Conservation (phyloP, 2,888 invertebrate genomes). For the Hyalella azteca region DNA sequence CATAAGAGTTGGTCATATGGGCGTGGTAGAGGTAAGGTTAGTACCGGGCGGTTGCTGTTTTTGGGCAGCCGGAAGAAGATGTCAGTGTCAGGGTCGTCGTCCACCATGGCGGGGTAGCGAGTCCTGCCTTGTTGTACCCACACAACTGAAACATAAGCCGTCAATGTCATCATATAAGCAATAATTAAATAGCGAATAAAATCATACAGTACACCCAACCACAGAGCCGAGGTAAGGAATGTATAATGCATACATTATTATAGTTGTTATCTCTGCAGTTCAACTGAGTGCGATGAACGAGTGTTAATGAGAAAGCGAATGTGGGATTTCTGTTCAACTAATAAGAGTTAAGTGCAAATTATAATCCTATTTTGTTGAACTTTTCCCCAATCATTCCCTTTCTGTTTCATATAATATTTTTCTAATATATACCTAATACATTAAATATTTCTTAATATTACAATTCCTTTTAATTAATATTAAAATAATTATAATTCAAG, state of each 20-base stretch:
- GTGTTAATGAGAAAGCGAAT: neutral
- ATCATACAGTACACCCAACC: neutral
- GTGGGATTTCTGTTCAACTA: neutral
- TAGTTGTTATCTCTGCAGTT: neutral
- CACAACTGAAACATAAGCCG: conserved; percentile 67
- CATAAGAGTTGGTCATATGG: neutral
- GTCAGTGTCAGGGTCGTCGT: conserved; percentile 71
- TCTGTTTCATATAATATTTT: too few species aligned
- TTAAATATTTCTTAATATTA: neutral
- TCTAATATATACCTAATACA: neutral
- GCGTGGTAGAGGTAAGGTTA: neutral
- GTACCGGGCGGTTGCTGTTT: conserved; percentile 37
- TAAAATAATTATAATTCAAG: neutral
- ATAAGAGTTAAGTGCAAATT: too few species aligned
- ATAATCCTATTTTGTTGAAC: too few species aligned
- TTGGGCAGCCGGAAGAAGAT: conserved; percentile 70
- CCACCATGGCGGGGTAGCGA: conserved; percentile 78
- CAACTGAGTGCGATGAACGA: neutral
- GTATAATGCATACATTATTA: neutral
- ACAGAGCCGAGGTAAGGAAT: neutral
- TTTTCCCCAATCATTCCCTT: too few species aligned
- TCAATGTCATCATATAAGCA: neutral
- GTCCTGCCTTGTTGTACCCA: conserved; percentile 72
- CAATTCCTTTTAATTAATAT: neutral
- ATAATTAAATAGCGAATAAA: neutral